Conservation (phyloP, 1,140 invertebrate genomes). For the Trichoplusia ni region DNA sequence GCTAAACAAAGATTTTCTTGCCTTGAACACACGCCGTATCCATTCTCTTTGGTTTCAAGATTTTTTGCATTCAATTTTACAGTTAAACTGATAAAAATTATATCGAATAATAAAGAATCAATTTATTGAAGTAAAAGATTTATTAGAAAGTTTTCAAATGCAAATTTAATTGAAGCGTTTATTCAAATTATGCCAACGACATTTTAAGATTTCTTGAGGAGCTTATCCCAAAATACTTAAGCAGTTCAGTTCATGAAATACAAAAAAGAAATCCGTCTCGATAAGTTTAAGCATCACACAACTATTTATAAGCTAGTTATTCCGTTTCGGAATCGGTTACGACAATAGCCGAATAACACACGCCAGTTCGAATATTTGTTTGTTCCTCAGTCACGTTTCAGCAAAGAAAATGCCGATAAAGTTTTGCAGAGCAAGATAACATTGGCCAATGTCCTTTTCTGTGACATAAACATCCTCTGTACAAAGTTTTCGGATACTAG, state of each 20-base stretch:
- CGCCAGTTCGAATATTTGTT: background rate
- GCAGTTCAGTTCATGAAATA: no score
- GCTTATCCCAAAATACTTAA: no score
- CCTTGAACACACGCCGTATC: conserved; percentile 46
- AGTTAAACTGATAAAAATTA: no score
- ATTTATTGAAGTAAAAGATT: no score
- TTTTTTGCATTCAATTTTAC: conserved; percentile 13
- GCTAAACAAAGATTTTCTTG: conserved; percentile 55
- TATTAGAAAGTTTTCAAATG: no score
- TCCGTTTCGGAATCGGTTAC: background rate
- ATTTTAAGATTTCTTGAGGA: no score
- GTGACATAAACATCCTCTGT: conserved; percentile 8
- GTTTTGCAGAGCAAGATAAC: conserved; percentile 12
- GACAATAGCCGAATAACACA: background rate
- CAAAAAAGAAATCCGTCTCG: no score
- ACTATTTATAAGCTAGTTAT: no score
- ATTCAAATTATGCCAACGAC: no score
- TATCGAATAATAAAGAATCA: no score
- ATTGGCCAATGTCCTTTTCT: conserved; percentile 1
- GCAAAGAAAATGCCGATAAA: background rate
- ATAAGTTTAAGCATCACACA: conserved; percentile 17
- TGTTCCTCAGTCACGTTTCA: conserved; percentile 3
- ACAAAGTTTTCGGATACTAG: background rate
- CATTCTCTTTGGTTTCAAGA: conserved; percentile 12
- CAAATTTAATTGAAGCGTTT: no score